phyloP scores from a whole-genome alignment of 37 sponge, comb jelly and placozoan genomes.

The Tethya wilhelma region DNA sequence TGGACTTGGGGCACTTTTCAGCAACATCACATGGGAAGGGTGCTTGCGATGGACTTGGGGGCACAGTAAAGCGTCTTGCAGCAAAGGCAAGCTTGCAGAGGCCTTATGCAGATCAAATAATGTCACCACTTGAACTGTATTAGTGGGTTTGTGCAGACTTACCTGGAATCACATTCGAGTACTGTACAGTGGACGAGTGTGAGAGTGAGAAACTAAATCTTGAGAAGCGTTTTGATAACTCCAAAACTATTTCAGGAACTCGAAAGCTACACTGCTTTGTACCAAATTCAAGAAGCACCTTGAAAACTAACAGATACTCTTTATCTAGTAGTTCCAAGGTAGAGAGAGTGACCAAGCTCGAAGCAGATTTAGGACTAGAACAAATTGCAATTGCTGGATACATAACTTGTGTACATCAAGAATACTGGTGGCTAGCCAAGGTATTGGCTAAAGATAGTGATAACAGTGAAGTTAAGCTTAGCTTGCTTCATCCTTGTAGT shows the following conservation, averaged over 20 bases:
- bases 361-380: not conserved
- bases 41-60: conserved; percentile 69
- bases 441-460: not conserved
- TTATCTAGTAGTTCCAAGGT: not conserved
- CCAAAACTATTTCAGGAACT: too few relatives aligned
- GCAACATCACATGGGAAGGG: conserved; percentile 74
- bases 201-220: too few relatives aligned
- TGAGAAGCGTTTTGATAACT: too few relatives aligned
- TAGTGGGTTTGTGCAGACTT: too few relatives aligned
- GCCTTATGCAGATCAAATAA: too few relatives aligned
- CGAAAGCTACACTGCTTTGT: too few relatives aligned
- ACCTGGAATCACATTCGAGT: too few relatives aligned
- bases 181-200: too few relatives aligned
- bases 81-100: conserved; percentile 48
- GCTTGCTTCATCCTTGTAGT: too few relatives aligned
- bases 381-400: not conserved
- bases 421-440: not conserved
- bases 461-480: not conserved
- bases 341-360: not conserved
- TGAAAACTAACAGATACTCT: not conserved
- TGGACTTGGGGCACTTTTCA: conserved; percentile 73
- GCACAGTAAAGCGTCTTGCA: conserved; percentile 65
- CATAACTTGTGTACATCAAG: not conserved
- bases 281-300: too few relatives aligned
- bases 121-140: too few relatives aligned